phyloP scores from a whole-genome alignment of 2,888 invertebrate genomes.

The Drosophila colorata region DNA sequence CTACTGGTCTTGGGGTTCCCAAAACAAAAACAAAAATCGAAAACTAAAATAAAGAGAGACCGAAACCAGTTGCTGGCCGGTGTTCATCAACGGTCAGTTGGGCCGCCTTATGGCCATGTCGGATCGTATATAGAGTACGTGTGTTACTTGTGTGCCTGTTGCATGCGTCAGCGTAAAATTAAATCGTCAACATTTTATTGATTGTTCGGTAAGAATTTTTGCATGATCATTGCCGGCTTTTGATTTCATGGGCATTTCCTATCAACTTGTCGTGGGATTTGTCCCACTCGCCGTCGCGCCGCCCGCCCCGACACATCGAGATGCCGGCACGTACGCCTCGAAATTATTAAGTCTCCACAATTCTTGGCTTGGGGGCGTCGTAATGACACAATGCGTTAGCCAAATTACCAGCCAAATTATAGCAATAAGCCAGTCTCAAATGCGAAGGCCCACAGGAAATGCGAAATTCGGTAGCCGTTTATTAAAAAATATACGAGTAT shows the following conservation, averaged over 20 bases:
- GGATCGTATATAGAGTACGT: slow-evolving; percentile 26
- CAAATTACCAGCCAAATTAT: slow-evolving; percentile 76
- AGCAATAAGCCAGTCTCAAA: slow-evolving; percentile 39
- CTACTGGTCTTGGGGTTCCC: slow-evolving; percentile 70
- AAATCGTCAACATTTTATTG: slow-evolving; percentile 79
- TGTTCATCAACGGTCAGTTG: slow-evolving; percentile 51
- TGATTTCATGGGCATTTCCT: slow-evolving; percentile 71
- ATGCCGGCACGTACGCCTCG: slow-evolving; percentile 72
- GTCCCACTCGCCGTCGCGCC: neutral
- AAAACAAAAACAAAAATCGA: slow-evolving; percentile 17
- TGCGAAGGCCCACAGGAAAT: slow-evolving; percentile 68
- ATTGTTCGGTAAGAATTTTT: slow-evolving; percentile 69
- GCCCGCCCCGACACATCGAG: neutral
- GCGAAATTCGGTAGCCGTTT: slow-evolving; percentile 80
- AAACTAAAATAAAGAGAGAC: slow-evolving; percentile 21
- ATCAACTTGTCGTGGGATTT: slow-evolving; percentile 66
- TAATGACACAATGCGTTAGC: slow-evolving; percentile 73
- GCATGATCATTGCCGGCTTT: slow-evolving; percentile 78
- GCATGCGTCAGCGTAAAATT: slow-evolving; percentile 78
- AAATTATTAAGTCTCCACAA: slow-evolving; percentile 52
- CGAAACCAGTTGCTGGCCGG: slow-evolving; percentile 54
- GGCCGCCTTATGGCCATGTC: slow-evolving; percentile 33
- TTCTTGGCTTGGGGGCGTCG: slow-evolving; percentile 41
- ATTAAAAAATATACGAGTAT: slow-evolving; percentile 58
- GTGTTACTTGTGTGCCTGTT: slow-evolving; percentile 26